Evolutionary conservation across 1,140 invertebrate genomes (phyloP).

Genomic region (Bemisia tabaci): DNA sequence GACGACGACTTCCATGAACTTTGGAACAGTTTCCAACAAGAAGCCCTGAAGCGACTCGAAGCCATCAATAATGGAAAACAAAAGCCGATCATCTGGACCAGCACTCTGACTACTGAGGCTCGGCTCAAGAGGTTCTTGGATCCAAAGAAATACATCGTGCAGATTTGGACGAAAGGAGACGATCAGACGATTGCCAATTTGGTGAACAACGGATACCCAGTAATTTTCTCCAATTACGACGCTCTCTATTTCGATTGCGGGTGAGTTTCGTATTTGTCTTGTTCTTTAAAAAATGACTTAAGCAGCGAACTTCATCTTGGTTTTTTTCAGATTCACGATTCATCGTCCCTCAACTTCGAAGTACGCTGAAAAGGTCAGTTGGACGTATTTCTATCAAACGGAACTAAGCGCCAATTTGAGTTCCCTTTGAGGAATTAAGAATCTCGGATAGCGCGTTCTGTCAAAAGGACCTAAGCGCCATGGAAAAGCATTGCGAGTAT

Average conservation of each 20-base stretch:
- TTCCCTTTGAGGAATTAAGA: too few relatives aligned
- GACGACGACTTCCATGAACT: slow-evolving; percentile 51
- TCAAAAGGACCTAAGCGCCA: too few relatives aligned
- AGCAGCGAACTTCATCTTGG: too few relatives aligned
- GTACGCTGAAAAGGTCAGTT: too few relatives aligned
- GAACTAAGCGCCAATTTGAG: too few relatives aligned
- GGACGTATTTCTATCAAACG: too few relatives aligned
- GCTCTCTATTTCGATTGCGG: slow-evolving; percentile 51
- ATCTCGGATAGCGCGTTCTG: too few relatives aligned
- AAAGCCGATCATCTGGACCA: slow-evolving; percentile 65
- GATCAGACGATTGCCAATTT: slow-evolving; percentile 47
- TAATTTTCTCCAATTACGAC: slow-evolving; percentile 72
- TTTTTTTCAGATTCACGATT: too few relatives aligned
- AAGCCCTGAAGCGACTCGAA: slow-evolving; percentile 13
- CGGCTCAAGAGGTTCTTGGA: slow-evolving; percentile 51
- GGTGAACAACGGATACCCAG: slow-evolving; percentile 48
- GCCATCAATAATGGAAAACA: slow-evolving; percentile 21
- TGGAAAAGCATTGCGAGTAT: too few relatives aligned
- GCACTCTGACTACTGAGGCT: slow-evolving; percentile 50
- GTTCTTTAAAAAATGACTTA: too few relatives aligned
- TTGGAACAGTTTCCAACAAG: slow-evolving; percentile 50
- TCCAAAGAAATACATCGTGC: slow-evolving; percentile 58
- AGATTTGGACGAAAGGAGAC: slow-evolving; percentile 57
- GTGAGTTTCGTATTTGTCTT: slow-evolving; percentile 32
- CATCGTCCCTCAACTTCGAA: too few relatives aligned